Conservation (phyloP, 2,113 vertebrate species). For the Cichladusa arquata region DNA sequence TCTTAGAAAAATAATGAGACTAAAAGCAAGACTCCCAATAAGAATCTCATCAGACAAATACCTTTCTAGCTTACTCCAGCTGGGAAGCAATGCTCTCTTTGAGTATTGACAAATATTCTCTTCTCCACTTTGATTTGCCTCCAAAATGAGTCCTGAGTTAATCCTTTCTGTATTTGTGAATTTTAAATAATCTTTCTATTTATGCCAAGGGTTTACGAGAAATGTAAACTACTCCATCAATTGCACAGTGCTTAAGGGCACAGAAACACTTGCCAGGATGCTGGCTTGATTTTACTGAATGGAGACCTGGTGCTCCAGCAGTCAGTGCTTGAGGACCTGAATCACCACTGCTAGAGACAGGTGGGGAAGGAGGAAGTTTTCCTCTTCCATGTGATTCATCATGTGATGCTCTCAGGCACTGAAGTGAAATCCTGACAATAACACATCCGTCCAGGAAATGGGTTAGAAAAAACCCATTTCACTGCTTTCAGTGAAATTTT, state of each 20-base stretch:
- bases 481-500: not conserved
- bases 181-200: not conserved
- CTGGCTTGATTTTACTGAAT: not conserved
- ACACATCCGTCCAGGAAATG: not conserved
- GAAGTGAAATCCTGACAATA: slow-evolving; percentile 6
- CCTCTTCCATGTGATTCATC: not conserved
- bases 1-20: not conserved
- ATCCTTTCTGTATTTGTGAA: not conserved
- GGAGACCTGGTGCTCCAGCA: not conserved
- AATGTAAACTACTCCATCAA: not conserved
- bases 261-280: not conserved
- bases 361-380: not conserved
- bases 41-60: not conserved
- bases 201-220: not conserved
- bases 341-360: not conserved
- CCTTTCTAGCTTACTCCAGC: not conserved
- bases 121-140: not conserved
- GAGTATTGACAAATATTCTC: not conserved
- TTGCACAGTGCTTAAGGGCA: not conserved
- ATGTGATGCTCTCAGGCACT: not conserved
- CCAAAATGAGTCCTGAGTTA: not conserved
- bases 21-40: not conserved
- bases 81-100: not conserved
- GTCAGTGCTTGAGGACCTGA: not conserved
- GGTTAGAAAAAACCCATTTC: not conserved